These are phyloP conservation scores for Labrus mixtus DNA, from an alignment of 2,113 vertebrate genomes.

Conservation along the genomic window DNA sequence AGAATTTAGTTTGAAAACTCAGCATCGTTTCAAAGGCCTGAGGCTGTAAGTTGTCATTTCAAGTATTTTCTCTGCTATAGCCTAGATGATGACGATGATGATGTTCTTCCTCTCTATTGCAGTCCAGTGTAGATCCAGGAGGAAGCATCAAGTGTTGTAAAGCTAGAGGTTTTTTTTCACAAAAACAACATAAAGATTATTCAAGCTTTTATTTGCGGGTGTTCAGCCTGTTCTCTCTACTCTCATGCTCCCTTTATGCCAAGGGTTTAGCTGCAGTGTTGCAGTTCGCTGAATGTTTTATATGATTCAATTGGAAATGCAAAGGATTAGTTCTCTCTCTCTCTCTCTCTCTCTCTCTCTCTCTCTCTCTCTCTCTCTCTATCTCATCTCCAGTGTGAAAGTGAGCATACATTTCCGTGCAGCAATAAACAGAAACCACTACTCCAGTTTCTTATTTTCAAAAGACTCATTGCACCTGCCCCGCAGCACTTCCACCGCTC, in stretches of 20 bases:
- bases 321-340: conserved; percentile 26
- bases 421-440: conserved; percentile 40
- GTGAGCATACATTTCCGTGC: conserved; percentile 15
- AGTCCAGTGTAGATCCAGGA: conserved; percentile 9
- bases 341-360: background rate
- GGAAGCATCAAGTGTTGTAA: background rate
- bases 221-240: conserved; percentile 11
- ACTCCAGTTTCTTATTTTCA: conserved; percentile 10
- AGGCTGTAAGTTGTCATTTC: conserved; percentile 66
- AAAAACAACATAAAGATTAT: conserved; percentile 23
- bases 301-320: conserved; percentile 48
- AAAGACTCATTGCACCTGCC: conserved; percentile 21
- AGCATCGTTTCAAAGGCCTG: conserved; percentile 57
- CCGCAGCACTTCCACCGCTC: conserved; percentile 39
- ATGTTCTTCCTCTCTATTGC: conserved; percentile 40
- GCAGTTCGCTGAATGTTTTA: conserved; percentile 55
- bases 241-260: conserved; percentile 3
- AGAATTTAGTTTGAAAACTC: conserved; percentile 49
- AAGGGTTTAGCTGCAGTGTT: conserved; percentile 23
- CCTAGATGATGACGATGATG: conserved; percentile 19
- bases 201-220: conserved; percentile 17
- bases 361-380: background rate
- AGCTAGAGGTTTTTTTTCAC: too few relatives aligned
- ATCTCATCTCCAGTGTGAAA: conserved; percentile 1
- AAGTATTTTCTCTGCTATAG: conserved; percentile 54